Evolutionary conservation across 2,113 vertebrate species (phyloP).

Genomic region (Serilophus lunatus): DNA sequence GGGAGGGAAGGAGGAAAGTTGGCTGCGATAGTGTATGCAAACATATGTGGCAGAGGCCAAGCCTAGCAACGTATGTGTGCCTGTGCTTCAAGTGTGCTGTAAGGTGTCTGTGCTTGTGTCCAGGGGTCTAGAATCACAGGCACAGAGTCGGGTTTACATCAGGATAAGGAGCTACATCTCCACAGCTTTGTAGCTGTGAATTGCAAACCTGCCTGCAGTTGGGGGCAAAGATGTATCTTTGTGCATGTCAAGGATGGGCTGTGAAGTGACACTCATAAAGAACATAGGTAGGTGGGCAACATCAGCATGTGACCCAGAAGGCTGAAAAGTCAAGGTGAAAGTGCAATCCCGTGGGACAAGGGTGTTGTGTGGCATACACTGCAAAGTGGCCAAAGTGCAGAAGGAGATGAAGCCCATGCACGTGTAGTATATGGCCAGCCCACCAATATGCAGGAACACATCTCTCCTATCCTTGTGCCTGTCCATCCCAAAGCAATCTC

Average conservation of each 20-base stretch:
- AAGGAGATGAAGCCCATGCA: neutral
- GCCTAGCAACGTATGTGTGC: accelerated
- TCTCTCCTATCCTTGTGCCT: neutral
- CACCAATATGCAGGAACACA: neutral
- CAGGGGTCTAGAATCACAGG: neutral
- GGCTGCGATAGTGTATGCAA: neutral
- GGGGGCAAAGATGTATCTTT: neutral
- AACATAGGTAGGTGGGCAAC: neutral
- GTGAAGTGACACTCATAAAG: neutral
- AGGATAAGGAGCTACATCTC: neutral
- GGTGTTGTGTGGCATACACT: neutral
- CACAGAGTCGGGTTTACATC: neutral
- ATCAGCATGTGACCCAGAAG: accelerated
- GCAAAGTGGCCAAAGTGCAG: neutral
- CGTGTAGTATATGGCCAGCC: neutral
- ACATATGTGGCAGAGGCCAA: neutral
- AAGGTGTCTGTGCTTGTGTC: accelerated
- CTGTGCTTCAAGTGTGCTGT: neutral
- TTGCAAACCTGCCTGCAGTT: neutral
- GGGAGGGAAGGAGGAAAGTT: neutral
- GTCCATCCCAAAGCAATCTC: neutral
- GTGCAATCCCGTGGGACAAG: neutral
- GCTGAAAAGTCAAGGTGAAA: neutral
- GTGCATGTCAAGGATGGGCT: neutral
- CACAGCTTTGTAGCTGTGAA: neutral